Base-by-base conservation (phyloP, 2,797 vertebrate genomes). In the Anolis apletophallus region DNA sequence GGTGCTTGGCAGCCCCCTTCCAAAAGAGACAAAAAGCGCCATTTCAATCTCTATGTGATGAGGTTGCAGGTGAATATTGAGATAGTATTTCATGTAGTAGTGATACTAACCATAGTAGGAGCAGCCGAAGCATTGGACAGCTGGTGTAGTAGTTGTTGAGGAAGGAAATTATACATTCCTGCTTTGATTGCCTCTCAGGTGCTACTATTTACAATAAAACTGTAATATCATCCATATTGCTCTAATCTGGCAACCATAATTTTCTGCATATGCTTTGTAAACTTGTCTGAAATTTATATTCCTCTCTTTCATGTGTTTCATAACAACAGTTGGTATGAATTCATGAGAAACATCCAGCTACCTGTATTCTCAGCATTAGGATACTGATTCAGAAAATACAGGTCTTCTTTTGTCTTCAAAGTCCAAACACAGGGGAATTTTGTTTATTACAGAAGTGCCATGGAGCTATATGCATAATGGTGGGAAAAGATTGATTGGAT, bases 381-480 rank as follows among this genome's bases (percentile, higher is more conserved):
- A 83, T 40, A 76, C 0, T 80, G 26, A 84, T 16, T 74, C 36
- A n/a, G 3, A 23, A 17, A 21, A 32, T 46, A 87, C 74, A 46
- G 54, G 61, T 26, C 16, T 7, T 19, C 4, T 3, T 71, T 88
- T 5, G 80, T 78, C 19, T 67, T 84, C 11, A 75, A 1, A 67
- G 85, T 23, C 61, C 1, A 7, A 85, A 86, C 26, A n/a, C 1
- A 7, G 55, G 61, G 12, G 6, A 29, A 61, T 74, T 74, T 74
- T 59, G 1, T 5, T 89, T 85, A 88, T 5, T 85, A 81, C 64
- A 68, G 5, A 91, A 87, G 34, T 26, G 76, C 14, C 4, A 85
- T 75, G n/a, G 11, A 83, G 73, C 36, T 11, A 46, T 29, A 50
- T 85, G 85, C 84, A 85, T 71, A 50, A 88, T 21, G 13, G 55